phyloP scores from a whole-genome alignment of 1,140 invertebrate species.

The Zaprionus tsacasi region DNA sequence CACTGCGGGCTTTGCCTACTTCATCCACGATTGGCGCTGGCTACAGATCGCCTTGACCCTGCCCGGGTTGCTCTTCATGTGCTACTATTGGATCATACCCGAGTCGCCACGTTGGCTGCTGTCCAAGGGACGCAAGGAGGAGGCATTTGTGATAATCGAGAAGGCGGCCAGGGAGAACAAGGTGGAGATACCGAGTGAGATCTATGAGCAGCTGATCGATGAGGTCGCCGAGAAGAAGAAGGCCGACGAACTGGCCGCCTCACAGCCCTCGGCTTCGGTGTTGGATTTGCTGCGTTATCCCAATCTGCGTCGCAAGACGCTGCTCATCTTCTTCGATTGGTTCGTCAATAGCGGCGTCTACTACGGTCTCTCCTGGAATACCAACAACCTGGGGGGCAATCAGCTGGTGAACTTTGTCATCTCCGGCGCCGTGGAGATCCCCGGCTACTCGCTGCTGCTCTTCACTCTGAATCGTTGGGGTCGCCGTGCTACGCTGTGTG shows the following conservation, averaged over 20 bases:
- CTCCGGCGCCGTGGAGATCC: conserved; percentile 91
- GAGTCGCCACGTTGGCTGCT: conserved; percentile 93
- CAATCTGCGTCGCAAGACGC: conserved; percentile 88
- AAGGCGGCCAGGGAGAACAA: conserved; percentile 89
- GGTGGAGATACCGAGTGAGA: conserved; percentile 86
- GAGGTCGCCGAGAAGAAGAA: conserved; percentile 81
- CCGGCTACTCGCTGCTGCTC: conserved; percentile 89
- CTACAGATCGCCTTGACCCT: conserved; percentile 90
- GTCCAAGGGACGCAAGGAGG: conserved; percentile 89
- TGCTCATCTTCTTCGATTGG: conserved; percentile 92
- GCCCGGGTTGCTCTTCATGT: conserved; percentile 89
- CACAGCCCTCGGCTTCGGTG: conserved; percentile 85
- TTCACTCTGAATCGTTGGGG: conserved; percentile 90
- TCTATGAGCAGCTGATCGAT: conserved; percentile 86
- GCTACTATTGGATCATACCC: conserved; percentile 94
- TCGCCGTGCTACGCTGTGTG: conserved; percentile 88
- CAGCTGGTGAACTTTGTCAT: conserved; percentile 91
- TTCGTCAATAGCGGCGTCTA: conserved; percentile 92
- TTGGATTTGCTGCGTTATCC: conserved; percentile 89
- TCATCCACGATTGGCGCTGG: conserved; percentile 90
- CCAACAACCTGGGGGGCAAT: conserved; percentile 90
- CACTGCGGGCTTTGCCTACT: conserved; percentile 90
- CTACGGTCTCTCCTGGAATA: conserved; percentile 93
- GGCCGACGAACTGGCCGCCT: conserved; percentile 45
- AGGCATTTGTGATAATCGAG: conserved; percentile 89